A percentile compares a stretch with the other conserved stretches of the same genome.
Conservation (phyloP, 2,888 invertebrate species). For the Xestia sexstrigata region DNA sequence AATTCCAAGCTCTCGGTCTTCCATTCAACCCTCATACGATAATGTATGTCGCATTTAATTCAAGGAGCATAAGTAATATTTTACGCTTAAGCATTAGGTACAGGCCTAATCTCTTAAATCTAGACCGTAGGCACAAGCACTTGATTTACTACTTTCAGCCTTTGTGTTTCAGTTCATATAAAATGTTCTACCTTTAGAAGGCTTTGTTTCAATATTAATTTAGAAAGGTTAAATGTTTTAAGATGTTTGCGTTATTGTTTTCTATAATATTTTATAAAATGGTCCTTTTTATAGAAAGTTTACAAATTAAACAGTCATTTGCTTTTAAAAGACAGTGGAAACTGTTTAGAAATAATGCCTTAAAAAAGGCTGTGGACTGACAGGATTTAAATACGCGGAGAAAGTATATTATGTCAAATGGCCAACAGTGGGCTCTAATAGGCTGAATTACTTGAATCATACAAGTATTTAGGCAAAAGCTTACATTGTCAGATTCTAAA, state of each 20-base stretch:
- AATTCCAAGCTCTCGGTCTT: constrained; percentile 12
- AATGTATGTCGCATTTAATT: constrained; percentile 54
- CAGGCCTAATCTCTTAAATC: constrained; percentile 61
- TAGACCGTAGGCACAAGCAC: constrained; percentile 45
- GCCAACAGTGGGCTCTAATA: background rate
- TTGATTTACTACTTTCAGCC: constrained; percentile 56
- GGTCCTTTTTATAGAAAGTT: background rate
- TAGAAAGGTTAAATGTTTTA: constrained; percentile 14
- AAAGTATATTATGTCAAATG: background rate
- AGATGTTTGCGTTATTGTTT: background rate
- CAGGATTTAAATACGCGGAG: background rate
- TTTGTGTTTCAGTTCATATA: constrained; percentile 47
- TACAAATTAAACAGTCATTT: background rate
- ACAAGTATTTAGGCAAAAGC: background rate
- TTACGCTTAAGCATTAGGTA: constrained; percentile 56
- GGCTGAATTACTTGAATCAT: background rate
- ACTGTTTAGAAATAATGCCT: background rate
- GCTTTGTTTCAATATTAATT: constrained; percentile 41
- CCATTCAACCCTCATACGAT: constrained; percentile 42
- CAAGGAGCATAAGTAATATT: constrained; percentile 57
- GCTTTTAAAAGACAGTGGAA: background rate
- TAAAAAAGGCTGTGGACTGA: background rate
- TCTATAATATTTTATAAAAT: background rate
- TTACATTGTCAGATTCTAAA: background rate
- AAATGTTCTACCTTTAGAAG: constrained; percentile 16